phyloP scores from a whole-genome alignment of 2,113 vertebrate genomes.

The Galbula dea region DNA sequence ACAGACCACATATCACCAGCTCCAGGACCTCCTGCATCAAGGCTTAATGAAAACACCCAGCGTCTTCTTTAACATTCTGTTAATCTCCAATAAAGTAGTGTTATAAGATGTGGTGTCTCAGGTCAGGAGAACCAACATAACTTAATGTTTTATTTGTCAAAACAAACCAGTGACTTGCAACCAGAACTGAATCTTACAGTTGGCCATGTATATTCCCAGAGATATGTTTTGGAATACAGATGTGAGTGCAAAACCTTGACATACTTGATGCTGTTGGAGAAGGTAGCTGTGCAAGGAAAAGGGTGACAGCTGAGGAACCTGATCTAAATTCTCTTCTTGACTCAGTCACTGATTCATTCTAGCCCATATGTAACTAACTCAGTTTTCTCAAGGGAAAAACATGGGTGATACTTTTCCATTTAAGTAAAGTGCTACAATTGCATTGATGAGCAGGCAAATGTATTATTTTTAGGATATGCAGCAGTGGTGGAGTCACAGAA shows the following conservation, averaged over 20 bases:
- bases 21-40: neutral
- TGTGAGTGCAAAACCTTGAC: neutral
- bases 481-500: neutral
- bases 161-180: neutral
- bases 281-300: neutral
- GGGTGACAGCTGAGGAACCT: neutral
- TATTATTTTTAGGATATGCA: slow-evolving; percentile 4
- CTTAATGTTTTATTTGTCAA: neutral
- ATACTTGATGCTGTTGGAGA: neutral
- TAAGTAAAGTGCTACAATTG: slow-evolving; percentile 2
- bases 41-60: neutral
- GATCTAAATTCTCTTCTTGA: neutral
- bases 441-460: neutral
- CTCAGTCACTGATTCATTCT: neutral
- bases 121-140: neutral
- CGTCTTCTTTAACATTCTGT: neutral
- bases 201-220: neutral
- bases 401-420: neutral
- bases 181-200: neutral
- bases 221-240: neutral
- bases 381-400: neutral
- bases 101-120: neutral
- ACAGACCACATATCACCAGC: neutral
- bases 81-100: neutral
- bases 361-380: neutral